Evolutionary conservation across 2,888 invertebrate genomes (phyloP).

Genomic region (Ennomos fuscantarius): DNA sequence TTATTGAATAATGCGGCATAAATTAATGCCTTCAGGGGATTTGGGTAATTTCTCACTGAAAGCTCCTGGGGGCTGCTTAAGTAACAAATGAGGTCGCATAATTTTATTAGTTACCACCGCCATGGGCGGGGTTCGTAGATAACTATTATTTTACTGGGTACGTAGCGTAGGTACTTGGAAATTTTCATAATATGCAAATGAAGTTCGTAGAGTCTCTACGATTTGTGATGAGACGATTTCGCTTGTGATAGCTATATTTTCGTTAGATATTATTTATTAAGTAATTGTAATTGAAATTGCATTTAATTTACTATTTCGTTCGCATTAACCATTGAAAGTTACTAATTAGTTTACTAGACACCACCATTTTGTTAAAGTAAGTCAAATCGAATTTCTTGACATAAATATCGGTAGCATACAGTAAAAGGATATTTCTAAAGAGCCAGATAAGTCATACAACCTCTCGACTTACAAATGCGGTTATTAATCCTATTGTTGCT

Average conservation of each 20-base stretch:
- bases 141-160: constrained; percentile 30
- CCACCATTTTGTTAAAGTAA: no score
- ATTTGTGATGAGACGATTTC: constrained; percentile 20
- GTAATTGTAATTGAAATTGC: constrained; percentile 8
- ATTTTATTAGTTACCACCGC: constrained; percentile 61
- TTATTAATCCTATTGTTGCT: no score
- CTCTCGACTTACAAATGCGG: no score
- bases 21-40: constrained; percentile 61
- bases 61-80: constrained; percentile 47
- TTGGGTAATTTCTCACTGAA: constrained; percentile 61
- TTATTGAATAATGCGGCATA: constrained; percentile 54
- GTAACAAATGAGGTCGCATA: constrained; percentile 67
- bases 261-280: constrained; percentile 7
- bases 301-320: no score
- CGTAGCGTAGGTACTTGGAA: constrained; percentile 34
- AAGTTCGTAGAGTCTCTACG: constrained; percentile 21
- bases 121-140: constrained; percentile 23
- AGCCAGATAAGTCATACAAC: no score
- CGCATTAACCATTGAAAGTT: no score
- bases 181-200: constrained; percentile 50
- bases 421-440: no score
- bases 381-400: no score
- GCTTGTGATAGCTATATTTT: constrained; percentile 9
- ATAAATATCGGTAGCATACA: no score
- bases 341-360: no score